phyloP scores from a whole-genome alignment of 2,888 invertebrate species.

The Rhynchonema sp. region DNA sequence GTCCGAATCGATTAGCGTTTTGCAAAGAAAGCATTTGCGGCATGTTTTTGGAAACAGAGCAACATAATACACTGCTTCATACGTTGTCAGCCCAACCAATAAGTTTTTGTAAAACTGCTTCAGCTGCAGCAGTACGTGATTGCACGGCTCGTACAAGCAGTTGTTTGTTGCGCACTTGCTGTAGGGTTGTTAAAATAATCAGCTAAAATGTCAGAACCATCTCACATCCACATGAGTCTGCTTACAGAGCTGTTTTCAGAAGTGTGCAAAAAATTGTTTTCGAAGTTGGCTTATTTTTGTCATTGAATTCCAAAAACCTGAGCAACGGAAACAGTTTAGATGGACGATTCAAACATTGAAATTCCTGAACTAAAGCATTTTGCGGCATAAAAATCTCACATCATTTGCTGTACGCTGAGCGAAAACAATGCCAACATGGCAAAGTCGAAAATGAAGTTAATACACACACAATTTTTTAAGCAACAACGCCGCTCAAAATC shows the following conservation, averaged over 20 bases:
- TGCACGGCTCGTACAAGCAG: neutral
- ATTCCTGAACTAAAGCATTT: too few species aligned
- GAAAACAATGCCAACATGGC: too few species aligned
- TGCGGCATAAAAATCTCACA: too few species aligned
- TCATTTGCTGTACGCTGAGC: too few species aligned
- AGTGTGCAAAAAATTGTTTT: neutral
- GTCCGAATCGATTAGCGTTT: too few species aligned
- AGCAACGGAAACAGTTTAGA: neutral
- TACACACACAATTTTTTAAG: too few species aligned
- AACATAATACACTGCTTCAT: neutral
- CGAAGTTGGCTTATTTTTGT: neutral
- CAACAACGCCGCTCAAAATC: too few species aligned
- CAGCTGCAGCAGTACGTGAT: neutral
- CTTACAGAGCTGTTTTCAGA: neutral
- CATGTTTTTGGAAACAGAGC: neutral
- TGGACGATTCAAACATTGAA: too few species aligned
- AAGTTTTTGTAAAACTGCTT: neutral
- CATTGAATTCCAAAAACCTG: neutral
- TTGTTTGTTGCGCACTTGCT: neutral
- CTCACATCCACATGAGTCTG: too few species aligned
- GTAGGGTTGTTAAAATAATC: neutral
- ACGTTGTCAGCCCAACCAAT: neutral
- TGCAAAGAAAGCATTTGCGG: too few species aligned
- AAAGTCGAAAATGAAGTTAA: too few species aligned
- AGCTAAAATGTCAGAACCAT: neutral